phyloP scores from a whole-genome alignment of 2,113 vertebrate species.

The Recurvirostra avosetta region DNA sequence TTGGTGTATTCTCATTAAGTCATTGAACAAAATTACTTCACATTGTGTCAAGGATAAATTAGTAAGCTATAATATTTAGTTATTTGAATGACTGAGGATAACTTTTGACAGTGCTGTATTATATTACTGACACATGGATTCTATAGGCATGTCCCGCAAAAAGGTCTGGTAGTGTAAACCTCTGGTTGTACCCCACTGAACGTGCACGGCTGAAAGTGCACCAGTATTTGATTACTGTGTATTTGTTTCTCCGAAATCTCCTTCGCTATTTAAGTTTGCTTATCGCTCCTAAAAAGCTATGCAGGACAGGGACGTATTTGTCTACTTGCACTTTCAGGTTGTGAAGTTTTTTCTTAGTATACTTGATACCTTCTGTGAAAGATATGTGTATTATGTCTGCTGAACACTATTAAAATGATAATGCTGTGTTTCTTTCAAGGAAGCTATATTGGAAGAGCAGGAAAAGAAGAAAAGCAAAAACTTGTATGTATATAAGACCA shows the following conservation, averaged over 20 bases:
- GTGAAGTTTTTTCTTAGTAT: neutral
- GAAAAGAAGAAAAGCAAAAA: conserved; percentile 95
- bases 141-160: neutral
- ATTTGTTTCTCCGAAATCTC: neutral
- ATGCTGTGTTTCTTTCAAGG: conserved; percentile 77
- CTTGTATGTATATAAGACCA: conserved; percentile 78
- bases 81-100: neutral
- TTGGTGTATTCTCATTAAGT: neutral
- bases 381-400: neutral
- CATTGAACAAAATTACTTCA: neutral
- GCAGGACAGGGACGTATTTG: neutral
- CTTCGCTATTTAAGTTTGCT: neutral
- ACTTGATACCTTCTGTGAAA: neutral
- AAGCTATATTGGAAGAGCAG: conserved; percentile 95
- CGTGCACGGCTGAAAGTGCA: neutral
- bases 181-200: neutral
- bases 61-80: neutral
- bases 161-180: neutral
- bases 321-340: neutral
- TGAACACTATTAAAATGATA: neutral
- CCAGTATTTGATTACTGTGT: neutral
- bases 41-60: neutral
- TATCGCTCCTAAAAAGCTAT: neutral
- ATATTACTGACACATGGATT: neutral
- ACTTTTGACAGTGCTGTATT: neutral